Base-by-base conservation (phyloP, 1,140 invertebrate genomes). In the Trachymyrmex septentrionalis region DNA sequence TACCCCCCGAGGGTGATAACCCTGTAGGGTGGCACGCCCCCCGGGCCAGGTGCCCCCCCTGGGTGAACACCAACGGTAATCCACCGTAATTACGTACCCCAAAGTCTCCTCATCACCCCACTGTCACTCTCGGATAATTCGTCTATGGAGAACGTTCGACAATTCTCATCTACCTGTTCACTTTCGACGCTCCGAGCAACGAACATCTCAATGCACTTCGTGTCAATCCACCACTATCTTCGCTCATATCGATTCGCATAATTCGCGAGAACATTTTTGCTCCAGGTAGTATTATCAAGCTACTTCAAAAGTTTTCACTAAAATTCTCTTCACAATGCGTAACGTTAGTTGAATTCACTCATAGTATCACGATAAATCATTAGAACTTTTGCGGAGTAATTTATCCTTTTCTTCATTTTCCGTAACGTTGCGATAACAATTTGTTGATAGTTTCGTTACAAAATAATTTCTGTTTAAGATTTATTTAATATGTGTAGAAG, bases 1-100 rank as follows among this genome's bases (percentile, higher is more conserved):
- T 92, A 82, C 95, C 76, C 89, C 86, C 88, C 91, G 73, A 86
- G 92, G 86, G 86, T 90, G 72, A 89, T 90, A 91, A 87, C 92
- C 90, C 80, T 90, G 91, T 77, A 92, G 92, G 92, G 90, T 91
- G 88, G 90, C 90, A 91, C 92, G 91, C 87, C 94, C 90, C 69
- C 93, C 93, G 88, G 95, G 95, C 95, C 95, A 96, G 78, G 94
- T 95, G 92, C 91, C 93, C 91, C 92, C 91, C 84, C 88, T 91
- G 76, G 82, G 86, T 55, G 21, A 85, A 82, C 90, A 89, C 86
- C 86, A 78, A 90, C 94, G 92, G 91, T 93, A 93, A 94, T 95
- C 94, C 94, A 95, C 94, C 86, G 91, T 94, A 93, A 93, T 90
- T 90, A 93, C 85, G 66, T 89, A 75, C 61, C 85, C 85, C 80